Evolutionary conservation across 2,888 invertebrate genomes (phyloP).

Genomic region (Diplazon laetatorius): DNA sequence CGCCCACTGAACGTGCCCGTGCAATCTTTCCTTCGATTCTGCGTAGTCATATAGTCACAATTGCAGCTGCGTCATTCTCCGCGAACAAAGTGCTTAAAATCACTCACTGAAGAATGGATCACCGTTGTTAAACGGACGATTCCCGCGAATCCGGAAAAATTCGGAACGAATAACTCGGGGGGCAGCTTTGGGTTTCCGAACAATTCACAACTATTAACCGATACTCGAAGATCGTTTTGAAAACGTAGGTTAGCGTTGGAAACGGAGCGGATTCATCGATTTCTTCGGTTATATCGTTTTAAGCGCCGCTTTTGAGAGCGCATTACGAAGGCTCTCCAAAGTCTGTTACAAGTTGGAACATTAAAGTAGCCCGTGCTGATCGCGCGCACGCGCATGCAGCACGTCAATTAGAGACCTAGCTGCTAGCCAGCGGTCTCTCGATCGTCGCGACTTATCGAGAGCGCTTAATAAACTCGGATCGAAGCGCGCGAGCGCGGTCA

Average conservation of each 20-base stretch:
- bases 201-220: too few relatives aligned
- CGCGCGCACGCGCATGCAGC: slow-evolving; percentile 45
- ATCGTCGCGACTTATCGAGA: slow-evolving; percentile 59
- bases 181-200: neutral
- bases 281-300: slow-evolving; percentile 39
- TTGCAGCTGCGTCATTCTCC: slow-evolving; percentile 26
- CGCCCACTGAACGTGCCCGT: slow-evolving; percentile 46
- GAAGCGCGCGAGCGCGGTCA: slow-evolving; percentile 53
- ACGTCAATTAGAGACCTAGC: slow-evolving; percentile 66
- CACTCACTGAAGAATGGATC: neutral
- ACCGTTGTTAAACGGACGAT: neutral
- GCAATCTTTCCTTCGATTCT: slow-evolving; percentile 5
- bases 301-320: slow-evolving; percentile 35
- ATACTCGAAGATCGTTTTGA: neutral
- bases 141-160: slow-evolving; percentile 18
- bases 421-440: slow-evolving; percentile 27
- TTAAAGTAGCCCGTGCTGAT: slow-evolving; percentile 51
- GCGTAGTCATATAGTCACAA: slow-evolving; percentile 7
- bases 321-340: neutral
- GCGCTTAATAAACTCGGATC: slow-evolving; percentile 63
- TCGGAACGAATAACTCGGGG: neutral
- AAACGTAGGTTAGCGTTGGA: neutral
- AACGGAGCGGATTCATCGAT: slow-evolving; percentile 5
- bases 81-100: slow-evolving; percentile 9
- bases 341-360: slow-evolving; percentile 54